A percentile compares a stretch with the other conserved stretches of the same genome.
These are phyloP conservation scores for Silurus glanis DNA, from an alignment of 2,113 vertebrate species.

Conservation along the genomic window DNA sequence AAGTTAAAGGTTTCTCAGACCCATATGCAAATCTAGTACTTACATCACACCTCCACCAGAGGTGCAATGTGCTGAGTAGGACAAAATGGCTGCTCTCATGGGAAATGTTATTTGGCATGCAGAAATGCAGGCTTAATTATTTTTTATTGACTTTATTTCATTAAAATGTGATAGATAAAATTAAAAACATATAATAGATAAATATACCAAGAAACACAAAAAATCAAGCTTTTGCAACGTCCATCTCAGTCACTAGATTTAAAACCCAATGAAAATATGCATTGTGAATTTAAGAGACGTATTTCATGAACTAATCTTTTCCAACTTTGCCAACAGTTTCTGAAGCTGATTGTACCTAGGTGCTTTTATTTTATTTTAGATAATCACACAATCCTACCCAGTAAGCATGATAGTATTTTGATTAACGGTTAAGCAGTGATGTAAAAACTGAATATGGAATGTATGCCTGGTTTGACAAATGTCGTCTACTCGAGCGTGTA, in stretches of 20 bases:
- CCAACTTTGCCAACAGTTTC: background rate
- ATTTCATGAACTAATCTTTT: background rate
- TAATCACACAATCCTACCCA: background rate
- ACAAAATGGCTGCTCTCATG: background rate
- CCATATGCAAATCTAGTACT: background rate
- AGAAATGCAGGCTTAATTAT: background rate
- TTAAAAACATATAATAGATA: too few species aligned
- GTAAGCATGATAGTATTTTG: background rate
- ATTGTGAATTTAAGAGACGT: background rate
- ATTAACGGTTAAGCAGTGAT: conserved; percentile 27
- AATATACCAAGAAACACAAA: background rate
- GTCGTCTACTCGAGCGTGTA: conserved; percentile 50
- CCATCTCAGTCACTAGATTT: background rate
- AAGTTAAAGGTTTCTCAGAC: background rate
- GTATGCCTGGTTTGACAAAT: conserved; percentile 35
- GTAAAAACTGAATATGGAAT: background rate
- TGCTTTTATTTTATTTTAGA: background rate
- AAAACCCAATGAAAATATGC: background rate
- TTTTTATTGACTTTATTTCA: background rate
- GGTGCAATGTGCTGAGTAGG: background rate
- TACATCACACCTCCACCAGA: background rate
- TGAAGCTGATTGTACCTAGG: background rate
- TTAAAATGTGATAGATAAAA: background rate
- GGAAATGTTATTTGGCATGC: background rate
- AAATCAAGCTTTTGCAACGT: background rate